These are phyloP conservation scores for Neotoma lepida DNA, from an alignment of 2,113 vertebrate species.

Conservation along the genomic window DNA sequence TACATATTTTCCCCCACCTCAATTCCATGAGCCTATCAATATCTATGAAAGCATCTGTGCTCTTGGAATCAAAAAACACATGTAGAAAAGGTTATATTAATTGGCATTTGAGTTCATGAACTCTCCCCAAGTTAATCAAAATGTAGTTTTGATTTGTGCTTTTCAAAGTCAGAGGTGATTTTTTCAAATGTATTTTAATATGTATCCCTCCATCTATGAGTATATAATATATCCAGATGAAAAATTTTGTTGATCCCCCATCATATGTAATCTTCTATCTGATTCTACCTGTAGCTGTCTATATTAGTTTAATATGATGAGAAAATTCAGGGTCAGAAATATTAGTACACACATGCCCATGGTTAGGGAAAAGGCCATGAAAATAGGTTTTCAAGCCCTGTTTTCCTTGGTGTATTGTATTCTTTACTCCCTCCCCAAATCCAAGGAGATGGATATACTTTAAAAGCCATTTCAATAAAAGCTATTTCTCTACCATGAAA, in stretches of 20 bases:
- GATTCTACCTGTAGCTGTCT: neutral
- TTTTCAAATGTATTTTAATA: constrained; percentile 7
- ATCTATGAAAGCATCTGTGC: neutral
- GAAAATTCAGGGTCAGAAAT: constrained; percentile 14
- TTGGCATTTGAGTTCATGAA: neutral
- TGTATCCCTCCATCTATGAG: neutral
- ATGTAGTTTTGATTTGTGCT: neutral
- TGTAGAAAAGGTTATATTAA: constrained; percentile 14
- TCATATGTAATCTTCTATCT: neutral
- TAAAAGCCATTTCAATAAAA: constrained; percentile 13
- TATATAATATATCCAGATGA: neutral
- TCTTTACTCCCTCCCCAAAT: neutral
- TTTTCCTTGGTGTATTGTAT: neutral
- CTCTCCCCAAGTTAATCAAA: neutral
- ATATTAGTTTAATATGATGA: neutral
- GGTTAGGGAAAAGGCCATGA: neutral
- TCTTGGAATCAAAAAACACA: neutral
- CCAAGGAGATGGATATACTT: neutral
- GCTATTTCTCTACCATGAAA: neutral
- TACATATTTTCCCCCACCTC: neutral
- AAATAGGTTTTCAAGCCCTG: neutral
- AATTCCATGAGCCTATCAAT: neutral
- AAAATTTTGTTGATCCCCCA: neutral
- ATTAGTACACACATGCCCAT: neutral
- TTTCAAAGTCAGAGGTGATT: constrained; percentile 45